Conservation (phyloP, 2,888 invertebrate species). For the Mesorhabditis sp. region DNA sequence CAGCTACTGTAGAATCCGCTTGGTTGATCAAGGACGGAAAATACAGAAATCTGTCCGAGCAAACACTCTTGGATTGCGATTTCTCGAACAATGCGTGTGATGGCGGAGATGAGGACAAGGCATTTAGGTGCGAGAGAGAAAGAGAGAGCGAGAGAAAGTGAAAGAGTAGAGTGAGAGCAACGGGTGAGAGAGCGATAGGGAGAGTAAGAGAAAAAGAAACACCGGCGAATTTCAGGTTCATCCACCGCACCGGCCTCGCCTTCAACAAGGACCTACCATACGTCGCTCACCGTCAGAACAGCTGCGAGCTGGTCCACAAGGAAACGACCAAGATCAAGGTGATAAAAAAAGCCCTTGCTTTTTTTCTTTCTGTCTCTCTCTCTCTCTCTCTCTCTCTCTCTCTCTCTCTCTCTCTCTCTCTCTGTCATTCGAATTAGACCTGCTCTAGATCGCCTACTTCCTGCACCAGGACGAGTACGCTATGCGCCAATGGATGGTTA, state of each 20-base stretch:
- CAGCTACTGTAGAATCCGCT: constrained; percentile 54
- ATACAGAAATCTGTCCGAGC: constrained; percentile 41
- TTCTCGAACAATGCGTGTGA: constrained; percentile 61
- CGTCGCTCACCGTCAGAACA: constrained; percentile 64
- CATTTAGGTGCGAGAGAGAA: constrained; percentile 59
- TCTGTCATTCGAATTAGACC: not conserved
- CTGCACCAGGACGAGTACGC: constrained; percentile 53
- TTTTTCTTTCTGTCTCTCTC: not conserved
- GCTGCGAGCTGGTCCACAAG: constrained; percentile 32
- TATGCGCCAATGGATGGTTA: constrained; percentile 55
- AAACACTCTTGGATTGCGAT: constrained; percentile 54
- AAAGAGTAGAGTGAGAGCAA: not conserved
- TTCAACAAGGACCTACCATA: constrained; percentile 84
- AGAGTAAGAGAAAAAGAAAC: not conserved
- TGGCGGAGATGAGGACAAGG: constrained; percentile 62
- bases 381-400: not conserved
- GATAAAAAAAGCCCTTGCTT: not conserved
- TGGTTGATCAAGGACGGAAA: constrained; percentile 49
- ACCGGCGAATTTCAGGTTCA: constrained; percentile 56
- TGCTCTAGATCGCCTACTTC: constrained; percentile 44
- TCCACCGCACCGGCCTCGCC: constrained; percentile 67
- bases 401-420: not conserved
- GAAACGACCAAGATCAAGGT: constrained; percentile 49
- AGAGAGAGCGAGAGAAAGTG: constrained; percentile 7
- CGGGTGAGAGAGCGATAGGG: not conserved